Percentiles rank a stretch among this genome's conserved stretches.
These are phyloP conservation scores for Rhizomys pruinosus DNA, from an alignment of 2,113 vertebrate species.

Conservation along the genomic window DNA sequence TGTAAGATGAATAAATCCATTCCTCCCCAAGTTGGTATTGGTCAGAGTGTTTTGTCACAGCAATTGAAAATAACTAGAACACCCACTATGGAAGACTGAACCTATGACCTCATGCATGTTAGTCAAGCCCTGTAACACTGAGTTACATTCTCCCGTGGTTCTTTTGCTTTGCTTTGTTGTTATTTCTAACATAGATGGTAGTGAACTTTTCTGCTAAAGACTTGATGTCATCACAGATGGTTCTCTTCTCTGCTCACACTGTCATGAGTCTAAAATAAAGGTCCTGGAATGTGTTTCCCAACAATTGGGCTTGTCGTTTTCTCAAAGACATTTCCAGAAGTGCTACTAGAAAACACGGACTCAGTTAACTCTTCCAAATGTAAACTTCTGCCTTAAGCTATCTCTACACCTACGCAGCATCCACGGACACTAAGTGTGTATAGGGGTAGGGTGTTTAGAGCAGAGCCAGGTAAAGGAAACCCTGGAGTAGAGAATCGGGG, in stretches of 20 bases:
- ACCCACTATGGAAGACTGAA: background rate
- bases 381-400: background rate
- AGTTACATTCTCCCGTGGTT: background rate
- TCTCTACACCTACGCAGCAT: background rate
- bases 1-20: too few species aligned
- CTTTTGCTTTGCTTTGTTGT: background rate
- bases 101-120: background rate
- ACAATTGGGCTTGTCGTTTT: background rate
- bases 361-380: background rate
- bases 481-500: background rate
- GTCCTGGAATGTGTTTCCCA: background rate
- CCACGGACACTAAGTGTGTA: background rate
- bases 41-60: too few species aligned
- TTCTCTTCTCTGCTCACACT: background rate
- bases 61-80: too few species aligned
- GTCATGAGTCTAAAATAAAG: background rate
- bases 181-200: background rate
- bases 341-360: background rate
- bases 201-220: background rate
- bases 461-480: background rate
- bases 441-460: background rate
- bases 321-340: background rate
- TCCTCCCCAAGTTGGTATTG: too few species aligned
- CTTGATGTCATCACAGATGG: background rate
- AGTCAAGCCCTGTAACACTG: background rate